These are phyloP conservation scores for Carcina quercana DNA, from an alignment of 2,888 invertebrate genomes.

Conservation along the genomic window DNA sequence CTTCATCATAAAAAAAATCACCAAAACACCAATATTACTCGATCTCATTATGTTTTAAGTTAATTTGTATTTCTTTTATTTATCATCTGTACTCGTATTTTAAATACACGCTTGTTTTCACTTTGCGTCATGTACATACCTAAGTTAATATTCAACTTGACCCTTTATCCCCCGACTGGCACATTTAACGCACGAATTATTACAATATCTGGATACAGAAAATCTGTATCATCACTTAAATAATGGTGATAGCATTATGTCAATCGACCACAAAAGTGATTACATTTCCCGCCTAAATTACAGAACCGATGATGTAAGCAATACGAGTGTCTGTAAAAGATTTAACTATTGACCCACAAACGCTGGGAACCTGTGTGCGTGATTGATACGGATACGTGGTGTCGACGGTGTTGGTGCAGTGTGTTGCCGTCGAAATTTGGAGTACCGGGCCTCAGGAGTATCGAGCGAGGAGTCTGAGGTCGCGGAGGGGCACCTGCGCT, in stretches of 20 bases:
- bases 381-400: neutral
- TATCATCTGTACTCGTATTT: too few relatives aligned
- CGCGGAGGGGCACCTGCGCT: conserved; percentile 28
- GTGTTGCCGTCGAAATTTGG: conserved; percentile 10
- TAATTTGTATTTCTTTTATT: too few relatives aligned
- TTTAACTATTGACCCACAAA: conserved; percentile 58
- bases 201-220: too few relatives aligned
- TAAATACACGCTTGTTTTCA: too few relatives aligned
- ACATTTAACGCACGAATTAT: too few relatives aligned
- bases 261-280: conserved; percentile 16
- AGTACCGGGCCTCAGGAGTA: conserved; percentile 26
- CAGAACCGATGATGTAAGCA: conserved; percentile 55
- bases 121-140: too few relatives aligned
- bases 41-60: too few relatives aligned
- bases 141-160: too few relatives aligned
- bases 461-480: conserved; percentile 47
- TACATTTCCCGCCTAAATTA: conserved; percentile 64
- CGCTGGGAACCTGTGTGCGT: conserved; percentile 31
- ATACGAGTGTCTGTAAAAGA: conserved; percentile 39
- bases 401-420: neutral
- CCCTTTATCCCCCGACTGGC: too few relatives aligned
- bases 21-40: too few relatives aligned
- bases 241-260: neutral
- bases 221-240: too few relatives aligned
- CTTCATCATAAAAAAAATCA: too few relatives aligned